A percentile compares a stretch with the other conserved stretches of the same genome.
phyloP scores from a whole-genome alignment of 2,797 vertebrate genomes.

The Sus cebifrons region DNA sequence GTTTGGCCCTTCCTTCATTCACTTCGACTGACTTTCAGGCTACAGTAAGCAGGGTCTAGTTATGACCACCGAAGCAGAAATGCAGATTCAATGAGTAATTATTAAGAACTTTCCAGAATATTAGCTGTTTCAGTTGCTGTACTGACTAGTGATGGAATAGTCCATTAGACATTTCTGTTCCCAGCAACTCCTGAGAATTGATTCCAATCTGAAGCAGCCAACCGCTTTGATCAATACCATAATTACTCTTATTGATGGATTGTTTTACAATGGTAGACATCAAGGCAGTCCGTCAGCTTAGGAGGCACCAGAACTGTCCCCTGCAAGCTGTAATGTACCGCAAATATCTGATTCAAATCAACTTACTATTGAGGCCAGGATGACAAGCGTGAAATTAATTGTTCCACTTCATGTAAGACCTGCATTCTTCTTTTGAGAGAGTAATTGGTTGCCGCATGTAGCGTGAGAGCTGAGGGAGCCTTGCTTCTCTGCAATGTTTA shows the following conservation, averaged over 20 bases:
- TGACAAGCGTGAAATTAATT: conserved; percentile 99
- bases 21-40: conserved; percentile 90
- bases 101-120: conserved; percentile 93
- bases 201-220: conserved; percentile 92
- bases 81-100: conserved; percentile 92
- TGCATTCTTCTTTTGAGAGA: conserved; percentile 95
- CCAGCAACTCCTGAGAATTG: conserved; percentile 92
- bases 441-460: conserved; percentile 94
- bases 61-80: conserved; percentile 90
- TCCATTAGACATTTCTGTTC: conserved; percentile 93
- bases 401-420: conserved; percentile 97
- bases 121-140: conserved; percentile 91
- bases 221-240: conserved; percentile 93
- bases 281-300: conserved; percentile 87
- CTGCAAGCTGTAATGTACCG: conserved; percentile 89
- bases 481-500: conserved; percentile 86
- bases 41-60: conserved; percentile 87
- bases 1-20: conserved; percentile 84
- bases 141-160: conserved; percentile 91
- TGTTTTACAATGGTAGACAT: conserved; percentile 92
- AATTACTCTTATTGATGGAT: conserved; percentile 95
- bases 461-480: conserved; percentile 83
- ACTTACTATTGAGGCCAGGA: conserved; percentile 94
- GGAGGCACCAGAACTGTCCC: conserved; percentile 89
- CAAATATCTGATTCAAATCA: conserved; percentile 96